phyloP scores from a whole-genome alignment of 2,113 vertebrate genomes.

The Seriola quinqueradiata region DNA sequence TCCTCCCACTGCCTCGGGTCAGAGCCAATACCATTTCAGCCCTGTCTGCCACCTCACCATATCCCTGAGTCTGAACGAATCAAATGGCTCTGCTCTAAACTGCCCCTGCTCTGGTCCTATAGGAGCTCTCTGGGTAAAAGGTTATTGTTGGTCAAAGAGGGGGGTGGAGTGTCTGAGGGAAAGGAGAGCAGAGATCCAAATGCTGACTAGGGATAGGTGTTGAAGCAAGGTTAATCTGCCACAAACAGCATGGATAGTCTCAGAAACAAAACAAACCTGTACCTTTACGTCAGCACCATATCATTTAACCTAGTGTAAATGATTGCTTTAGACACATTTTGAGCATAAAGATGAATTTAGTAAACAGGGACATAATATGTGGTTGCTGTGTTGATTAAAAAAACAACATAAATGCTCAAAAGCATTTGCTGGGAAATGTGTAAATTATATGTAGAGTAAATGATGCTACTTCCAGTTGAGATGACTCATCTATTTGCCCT shows the following conservation, averaged over 20 bases:
- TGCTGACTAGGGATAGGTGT: neutral
- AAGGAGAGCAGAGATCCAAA: neutral
- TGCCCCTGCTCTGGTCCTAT: conserved; percentile 62
- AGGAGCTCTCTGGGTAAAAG: conserved; percentile 81
- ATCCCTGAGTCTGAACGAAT: conserved; percentile 68
- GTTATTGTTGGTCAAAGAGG: conserved; percentile 62
- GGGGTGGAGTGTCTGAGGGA: conserved; percentile 14
- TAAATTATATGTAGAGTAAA: neutral
- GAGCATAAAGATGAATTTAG: neutral
- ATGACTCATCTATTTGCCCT: neutral
- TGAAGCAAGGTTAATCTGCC: conserved; percentile 17
- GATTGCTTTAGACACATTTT: neutral
- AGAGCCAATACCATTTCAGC: conserved; percentile 71
- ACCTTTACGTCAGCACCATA: neutral
- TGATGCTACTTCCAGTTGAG: neutral
- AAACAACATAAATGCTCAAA: neutral
- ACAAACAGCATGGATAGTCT: conserved; percentile 2
- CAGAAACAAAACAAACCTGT: conserved; percentile 16
- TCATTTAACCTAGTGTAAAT: neutral
- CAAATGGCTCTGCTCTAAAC: conserved; percentile 13
- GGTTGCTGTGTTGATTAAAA: neutral
- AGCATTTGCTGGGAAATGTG: neutral
- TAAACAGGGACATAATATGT: neutral
- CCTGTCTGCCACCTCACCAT: conserved; percentile 57
- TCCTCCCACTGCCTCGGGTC: conserved; percentile 60